Percentiles rank a stretch among this genome's conserved stretches.
Conservation (phyloP, 2,888 invertebrate genomes). For the Ornithoptera priamus region DNA sequence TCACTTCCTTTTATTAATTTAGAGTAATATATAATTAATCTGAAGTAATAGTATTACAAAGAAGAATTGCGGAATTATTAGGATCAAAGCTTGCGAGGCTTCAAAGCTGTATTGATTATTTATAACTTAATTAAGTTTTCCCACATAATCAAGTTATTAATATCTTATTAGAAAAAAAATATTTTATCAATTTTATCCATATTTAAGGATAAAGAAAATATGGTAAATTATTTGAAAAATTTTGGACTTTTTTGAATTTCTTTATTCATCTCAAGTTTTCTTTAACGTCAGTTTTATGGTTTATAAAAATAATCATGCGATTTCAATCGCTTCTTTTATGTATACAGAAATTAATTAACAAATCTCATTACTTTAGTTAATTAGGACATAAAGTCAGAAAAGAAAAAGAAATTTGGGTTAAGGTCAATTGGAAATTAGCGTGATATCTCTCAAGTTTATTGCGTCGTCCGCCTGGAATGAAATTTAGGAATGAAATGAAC, state of each 20-base stretch:
- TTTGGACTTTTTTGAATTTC: too few relatives aligned
- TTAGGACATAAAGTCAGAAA: background rate
- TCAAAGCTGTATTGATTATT: background rate
- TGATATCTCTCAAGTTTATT: slow-evolving; percentile 23
- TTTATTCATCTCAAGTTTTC: too few relatives aligned
- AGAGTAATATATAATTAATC: background rate
- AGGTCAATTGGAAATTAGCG: slow-evolving; percentile 19
- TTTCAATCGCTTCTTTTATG: background rate
- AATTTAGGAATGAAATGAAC: slow-evolving; percentile 18
- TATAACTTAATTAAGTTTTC: background rate
- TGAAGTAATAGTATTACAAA: background rate
- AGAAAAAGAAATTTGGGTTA: slow-evolving; percentile 5
- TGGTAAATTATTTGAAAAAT: too few relatives aligned
- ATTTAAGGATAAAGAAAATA: too few relatives aligned
- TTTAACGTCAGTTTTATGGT: too few relatives aligned
- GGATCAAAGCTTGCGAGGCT: background rate
- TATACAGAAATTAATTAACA: background rate
- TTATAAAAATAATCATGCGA: too few relatives aligned
- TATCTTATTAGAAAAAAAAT: too few relatives aligned
- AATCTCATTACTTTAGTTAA: background rate
- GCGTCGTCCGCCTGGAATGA: slow-evolving; percentile 5
- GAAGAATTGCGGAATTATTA: background rate
- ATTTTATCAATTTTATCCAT: too few relatives aligned
- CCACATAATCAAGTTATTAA: background rate
- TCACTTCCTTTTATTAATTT: background rate